Conservation (phyloP, 2,797 vertebrate species). For the Carapus acus region DNA sequence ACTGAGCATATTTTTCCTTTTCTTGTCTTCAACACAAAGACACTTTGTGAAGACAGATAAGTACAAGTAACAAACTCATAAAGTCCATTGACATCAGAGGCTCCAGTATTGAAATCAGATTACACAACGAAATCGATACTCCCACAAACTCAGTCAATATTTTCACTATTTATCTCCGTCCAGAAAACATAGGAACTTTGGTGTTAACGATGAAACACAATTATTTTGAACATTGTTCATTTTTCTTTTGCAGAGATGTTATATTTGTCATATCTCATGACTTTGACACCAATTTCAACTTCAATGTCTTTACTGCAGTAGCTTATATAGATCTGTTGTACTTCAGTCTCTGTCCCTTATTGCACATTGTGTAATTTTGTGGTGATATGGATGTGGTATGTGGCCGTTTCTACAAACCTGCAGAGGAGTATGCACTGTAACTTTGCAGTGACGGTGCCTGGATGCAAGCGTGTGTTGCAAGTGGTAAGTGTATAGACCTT, state of each 20-base stretch:
- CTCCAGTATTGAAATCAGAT: too few species aligned
- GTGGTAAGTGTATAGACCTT: not conserved
- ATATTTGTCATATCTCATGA: slow-evolving; percentile 1
- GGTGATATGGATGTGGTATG: not conserved
- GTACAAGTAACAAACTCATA: too few species aligned
- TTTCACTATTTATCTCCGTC: too few species aligned
- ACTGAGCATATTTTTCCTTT: too few species aligned
- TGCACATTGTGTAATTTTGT: not conserved
- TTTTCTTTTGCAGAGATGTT: slow-evolving; percentile 1
- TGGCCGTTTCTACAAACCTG: slow-evolving; percentile 1
- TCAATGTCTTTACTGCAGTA: slow-evolving; percentile 5
- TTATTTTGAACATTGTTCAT: not conserved
- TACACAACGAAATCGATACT: too few species aligned
- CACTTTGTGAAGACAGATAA: too few species aligned
- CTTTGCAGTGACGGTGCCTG: slow-evolving; percentile 5
- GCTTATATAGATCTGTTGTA: slow-evolving; percentile 2
- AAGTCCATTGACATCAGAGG: too few species aligned
- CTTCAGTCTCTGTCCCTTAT: not conserved
- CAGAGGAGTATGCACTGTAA: slow-evolving; percentile 7
- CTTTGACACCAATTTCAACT: not conserved
- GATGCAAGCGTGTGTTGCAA: slow-evolving; percentile 6
- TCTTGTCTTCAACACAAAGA: too few species aligned
- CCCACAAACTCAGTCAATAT: too few species aligned
- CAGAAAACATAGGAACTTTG: too few species aligned
- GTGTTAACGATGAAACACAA: too few species aligned